A percentile compares a stretch with the other conserved stretches of the same genome.
Evolutionary conservation across 2,797 vertebrate genomes (phyloP).

Genomic region (Aldrovandia affinis): DNA sequence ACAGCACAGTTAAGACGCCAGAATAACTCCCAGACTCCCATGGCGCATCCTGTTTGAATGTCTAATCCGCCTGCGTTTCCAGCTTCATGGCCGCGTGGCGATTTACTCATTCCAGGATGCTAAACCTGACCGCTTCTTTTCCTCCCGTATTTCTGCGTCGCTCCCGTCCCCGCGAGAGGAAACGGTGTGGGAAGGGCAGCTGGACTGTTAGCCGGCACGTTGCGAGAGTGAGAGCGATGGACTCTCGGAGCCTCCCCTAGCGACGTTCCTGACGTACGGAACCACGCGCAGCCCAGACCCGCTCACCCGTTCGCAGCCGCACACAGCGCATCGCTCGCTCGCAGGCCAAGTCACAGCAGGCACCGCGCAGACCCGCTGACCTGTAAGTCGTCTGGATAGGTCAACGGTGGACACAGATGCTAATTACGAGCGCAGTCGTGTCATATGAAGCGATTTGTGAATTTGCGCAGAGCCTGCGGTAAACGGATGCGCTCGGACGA

Average conservation of each 20-base stretch:
- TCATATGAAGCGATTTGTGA: background rate
- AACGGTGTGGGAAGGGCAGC: background rate
- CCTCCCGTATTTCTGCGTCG: background rate
- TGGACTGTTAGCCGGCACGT: background rate
- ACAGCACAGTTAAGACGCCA: background rate
- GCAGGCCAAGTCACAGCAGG: background rate
- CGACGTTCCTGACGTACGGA: background rate
- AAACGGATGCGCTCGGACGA: background rate
- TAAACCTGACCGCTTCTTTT: background rate
- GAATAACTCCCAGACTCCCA: slow-evolving; percentile 6
- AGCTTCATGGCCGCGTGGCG: background rate
- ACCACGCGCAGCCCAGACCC: background rate
- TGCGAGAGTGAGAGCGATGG: background rate
- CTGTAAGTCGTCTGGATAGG: background rate
- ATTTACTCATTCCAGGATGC: background rate
- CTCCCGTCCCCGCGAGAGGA: background rate
- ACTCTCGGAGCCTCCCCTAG: background rate
- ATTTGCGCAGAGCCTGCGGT: background rate
- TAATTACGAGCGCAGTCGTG: background rate
- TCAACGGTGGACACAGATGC: background rate
- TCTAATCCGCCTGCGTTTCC: background rate
- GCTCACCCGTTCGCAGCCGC: background rate
- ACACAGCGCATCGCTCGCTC: background rate
- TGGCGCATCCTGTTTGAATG: background rate
- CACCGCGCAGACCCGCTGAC: background rate